Base-by-base conservation (phyloP, 2,797 vertebrate species). In the Percopsis omiscomaycus region DNA sequence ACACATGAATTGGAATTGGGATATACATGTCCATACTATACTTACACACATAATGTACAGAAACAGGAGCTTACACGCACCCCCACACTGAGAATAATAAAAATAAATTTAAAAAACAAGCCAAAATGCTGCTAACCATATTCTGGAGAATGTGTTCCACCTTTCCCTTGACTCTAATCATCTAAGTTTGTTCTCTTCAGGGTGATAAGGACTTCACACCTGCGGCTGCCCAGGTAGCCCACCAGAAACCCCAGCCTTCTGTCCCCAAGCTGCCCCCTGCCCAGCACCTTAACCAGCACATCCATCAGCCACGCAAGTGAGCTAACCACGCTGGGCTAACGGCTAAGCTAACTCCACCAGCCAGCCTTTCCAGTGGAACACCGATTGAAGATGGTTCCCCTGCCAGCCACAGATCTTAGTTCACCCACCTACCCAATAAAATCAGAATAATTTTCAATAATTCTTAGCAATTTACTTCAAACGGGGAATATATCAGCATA, bases 301-400 rank as follows among this genome's bases (percentile, higher is more conserved):
- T 99, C 91, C 94, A 99, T 80, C 97, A 99, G 85, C 97, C 97
- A 50, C 96, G 97, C 92, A 98, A 99, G 91, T 98, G 95, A 98
- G 79, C 80, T 59, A n/a, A 22, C 2, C 5, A 2, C 56, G 56
- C 44, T 16, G 16, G 28, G 57, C 80, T 79, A 27, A 54, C 27
- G 62, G 77, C 63, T 32, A 68, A 47, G 16, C 49, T 44, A 68
- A 78, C 61, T 49, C 72, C 64, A 75, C 78, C 67, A 64, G 63
- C 77, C 62, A 55, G 78, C 72, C 68, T 28, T 80, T 77, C 78
- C 81, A 68, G 62, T 28, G 73, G 75, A 77, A 73, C 80, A 83
- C 74, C 72, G 5, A 84, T 32, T 58, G 71, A 86, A 74, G 74
- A 76, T 3, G 32, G 67, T 68, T 77, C 73, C 72, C 55, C 79